Conservation (phyloP, 2,797 vertebrate genomes). For the Emydoidea blandingii region DNA sequence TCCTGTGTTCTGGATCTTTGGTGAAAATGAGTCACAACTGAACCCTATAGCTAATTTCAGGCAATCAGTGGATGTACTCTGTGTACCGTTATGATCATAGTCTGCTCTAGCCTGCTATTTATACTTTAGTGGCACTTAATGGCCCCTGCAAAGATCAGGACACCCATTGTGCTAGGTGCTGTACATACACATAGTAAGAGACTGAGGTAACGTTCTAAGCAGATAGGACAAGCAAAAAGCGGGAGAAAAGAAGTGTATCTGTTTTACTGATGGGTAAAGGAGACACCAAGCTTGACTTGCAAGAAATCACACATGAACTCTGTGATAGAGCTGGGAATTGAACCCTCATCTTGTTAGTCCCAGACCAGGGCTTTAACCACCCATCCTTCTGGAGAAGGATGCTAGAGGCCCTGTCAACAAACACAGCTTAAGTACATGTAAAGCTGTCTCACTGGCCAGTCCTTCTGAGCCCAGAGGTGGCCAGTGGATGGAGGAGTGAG, state of each 20-base stretch:
- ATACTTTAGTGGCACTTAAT: neutral
- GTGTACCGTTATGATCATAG: neutral
- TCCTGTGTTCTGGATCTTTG: neutral
- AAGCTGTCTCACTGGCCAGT: neutral
- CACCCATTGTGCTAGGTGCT: fast-evolving
- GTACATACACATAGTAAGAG: neutral
- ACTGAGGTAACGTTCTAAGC: neutral
- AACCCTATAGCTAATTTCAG: neutral
- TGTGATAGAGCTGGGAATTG: neutral
- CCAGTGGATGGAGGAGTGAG: neutral
- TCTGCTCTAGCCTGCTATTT: neutral
- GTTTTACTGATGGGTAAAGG: neutral
- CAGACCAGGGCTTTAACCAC: neutral
- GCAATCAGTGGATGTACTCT: neutral
- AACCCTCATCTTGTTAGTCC: neutral
- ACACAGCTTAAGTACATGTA: neutral
- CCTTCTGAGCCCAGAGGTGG: neutral
- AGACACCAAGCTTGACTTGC: neutral
- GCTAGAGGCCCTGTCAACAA: neutral
- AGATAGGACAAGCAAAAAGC: neutral
- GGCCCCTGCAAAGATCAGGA: neutral
- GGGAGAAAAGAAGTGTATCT: neutral
- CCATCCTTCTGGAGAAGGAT: neutral
- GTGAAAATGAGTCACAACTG: neutral
- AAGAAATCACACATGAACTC: neutral